Evolutionary conservation across 2,888 invertebrate species (phyloP), one percentile per base, ranked within the genome.

Genomic region (Cartodere bifasciata): DNA sequence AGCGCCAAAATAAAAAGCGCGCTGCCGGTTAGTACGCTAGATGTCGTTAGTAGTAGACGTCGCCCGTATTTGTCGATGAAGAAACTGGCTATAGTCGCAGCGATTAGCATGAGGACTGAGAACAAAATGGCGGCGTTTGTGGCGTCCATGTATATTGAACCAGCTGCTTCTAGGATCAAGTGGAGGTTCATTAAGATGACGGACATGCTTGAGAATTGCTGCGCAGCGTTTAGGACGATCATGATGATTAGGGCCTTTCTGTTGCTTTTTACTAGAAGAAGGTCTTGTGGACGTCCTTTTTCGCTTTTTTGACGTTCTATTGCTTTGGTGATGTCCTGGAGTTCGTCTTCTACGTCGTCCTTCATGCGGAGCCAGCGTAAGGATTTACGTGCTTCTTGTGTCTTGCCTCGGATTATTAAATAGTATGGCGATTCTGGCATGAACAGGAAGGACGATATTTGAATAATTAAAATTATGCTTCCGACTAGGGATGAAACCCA

Each of bases 141-240:
- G 0, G 53, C 43, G 3, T 50, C 38, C 10, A 49, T 39, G 23
- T 58, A 49, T 26, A 53, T 50, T 3, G 55, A 51, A 3, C 52
- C 52, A 0, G 58, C 57, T 30, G 52, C 50, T 6, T 43, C 42
- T 13, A 60, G 33, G 32, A 60, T 59, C 4, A 48, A 42, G 35
- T 59, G 59, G 9, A 60, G 39, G 27, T 60, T 60, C 59, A 60
- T 60, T n/a, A 59, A 25, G 26, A 60, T 55, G 2, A 59, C 59
- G 26, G 51, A 55, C 17, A 59, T 56, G 16, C 55, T 52, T 22
- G 52, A 52, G 31, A 59, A 55, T 37, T 59, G 58, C 41, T 60
- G 59, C 0, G 51, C 49, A 2, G 45, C 53, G 32, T 58, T 58
- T 15, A 60, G 37, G 3, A 56, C 49, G 1, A 52, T 43, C 53